Base-by-base conservation (phyloP, 2,888 invertebrate genomes). In the Noctuana brunneofusca region DNA sequence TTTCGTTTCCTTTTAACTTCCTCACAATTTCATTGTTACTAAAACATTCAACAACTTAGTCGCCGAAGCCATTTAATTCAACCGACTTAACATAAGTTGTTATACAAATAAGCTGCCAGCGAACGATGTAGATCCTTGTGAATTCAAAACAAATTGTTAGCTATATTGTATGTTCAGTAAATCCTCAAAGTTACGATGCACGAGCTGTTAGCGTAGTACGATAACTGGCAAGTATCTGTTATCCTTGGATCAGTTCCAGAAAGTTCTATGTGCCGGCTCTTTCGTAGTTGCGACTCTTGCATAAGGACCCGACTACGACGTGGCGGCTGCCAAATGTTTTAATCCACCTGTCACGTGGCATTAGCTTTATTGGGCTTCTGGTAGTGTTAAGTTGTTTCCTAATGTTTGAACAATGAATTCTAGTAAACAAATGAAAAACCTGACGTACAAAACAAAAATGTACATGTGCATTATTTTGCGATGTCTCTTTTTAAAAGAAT, bases 161-260 rank as follows among this genome's bases (percentile, higher is more conserved):
- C 18, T 52, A 43, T 27, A 52, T 20, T 38, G 50, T 52, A 22
- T 20, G 35, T 52, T 53, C 43, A 46, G 59, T 53, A 53, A 53
- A 60, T 53, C 60, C 35, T 18, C 8, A 60, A 54, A 54, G 60
- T 60, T 46, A 54, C 54, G 27, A 48, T 27, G 24, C 48, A 24
- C 48, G 35, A 54, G 43, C 46, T 38, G 54, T 60, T 53, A 35
- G 35, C 38, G 54, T 49, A 27, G 12, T 38, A 18, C 54, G 60
- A 60, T 60, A 55, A 55, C 60, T 20, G 48, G 54, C 54, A 49
- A 55, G 54, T 63, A 67, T 63, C 63, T 59, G 62, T 64, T 66
- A 68, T 66, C 66, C 64, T 64, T 70, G 69, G 69, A 70, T 48
- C 46, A 55, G 50, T 53, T 67, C 67, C 67, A 68, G 60, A 64